These are phyloP conservation scores for Erythrocercus mccallii DNA, from an alignment of 2,113 vertebrate species.

Conservation along the genomic window DNA sequence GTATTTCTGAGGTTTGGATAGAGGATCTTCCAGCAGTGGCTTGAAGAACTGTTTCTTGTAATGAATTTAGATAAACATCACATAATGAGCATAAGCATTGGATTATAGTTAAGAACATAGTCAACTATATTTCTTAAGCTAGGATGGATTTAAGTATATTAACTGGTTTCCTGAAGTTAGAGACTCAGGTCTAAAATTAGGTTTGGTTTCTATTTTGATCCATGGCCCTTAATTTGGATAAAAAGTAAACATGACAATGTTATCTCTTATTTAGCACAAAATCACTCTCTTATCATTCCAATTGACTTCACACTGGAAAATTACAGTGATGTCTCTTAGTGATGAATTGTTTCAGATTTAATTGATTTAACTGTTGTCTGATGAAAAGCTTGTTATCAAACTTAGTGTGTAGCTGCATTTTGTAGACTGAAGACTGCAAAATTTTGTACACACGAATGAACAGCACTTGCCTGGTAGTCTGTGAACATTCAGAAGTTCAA, in stretches of 20 bases:
- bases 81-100: not conserved
- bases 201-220: not conserved
- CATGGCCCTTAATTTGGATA: constrained; percentile 38
- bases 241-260: not conserved
- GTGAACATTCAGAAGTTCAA: not conserved
- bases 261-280: constrained; percentile 32
- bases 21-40: not conserved
- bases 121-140: not conserved
- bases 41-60: not conserved
- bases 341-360: constrained; percentile 16
- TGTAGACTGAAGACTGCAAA: not conserved
- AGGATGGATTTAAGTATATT: not conserved
- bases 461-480: not conserved
- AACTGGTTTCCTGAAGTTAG: not conserved
- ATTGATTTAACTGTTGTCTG: constrained; percentile 5
- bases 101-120: not conserved
- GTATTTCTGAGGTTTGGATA: not conserved
- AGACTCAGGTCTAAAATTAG: not conserved
- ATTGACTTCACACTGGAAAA: constrained; percentile 27
- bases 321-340: not conserved
- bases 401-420: not conserved
- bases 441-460: not conserved
- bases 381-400: not conserved
- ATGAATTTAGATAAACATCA: not conserved
- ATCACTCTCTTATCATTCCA: constrained; percentile 16